A percentile compares a stretch with the other conserved stretches of the same genome.
Conservation (phyloP, 2,113 vertebrate genomes). For the Columba janthina region DNA sequence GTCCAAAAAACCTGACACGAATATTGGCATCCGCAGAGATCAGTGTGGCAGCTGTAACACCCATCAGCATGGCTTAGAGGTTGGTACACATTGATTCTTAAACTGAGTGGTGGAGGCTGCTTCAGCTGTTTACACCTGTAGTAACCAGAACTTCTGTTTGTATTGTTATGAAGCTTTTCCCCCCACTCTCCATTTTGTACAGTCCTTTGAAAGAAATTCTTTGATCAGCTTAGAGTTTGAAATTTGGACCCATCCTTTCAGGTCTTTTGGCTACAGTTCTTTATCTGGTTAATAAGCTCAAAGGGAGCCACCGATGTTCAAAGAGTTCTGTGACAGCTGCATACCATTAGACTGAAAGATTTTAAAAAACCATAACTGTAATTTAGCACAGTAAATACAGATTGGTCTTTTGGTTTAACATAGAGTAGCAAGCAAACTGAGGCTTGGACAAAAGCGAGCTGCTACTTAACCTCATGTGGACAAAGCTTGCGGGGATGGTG, state of each 20-base stretch:
- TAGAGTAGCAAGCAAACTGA: background rate
- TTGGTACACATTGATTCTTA: background rate
- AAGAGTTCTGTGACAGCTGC: constrained; percentile 51
- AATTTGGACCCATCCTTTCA: constrained; percentile 40
- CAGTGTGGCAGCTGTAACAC: background rate
- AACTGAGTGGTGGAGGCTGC: rapidly evolving
- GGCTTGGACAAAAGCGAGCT: background rate
- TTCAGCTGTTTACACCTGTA: constrained; percentile 4
- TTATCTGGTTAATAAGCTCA: constrained; percentile 42
- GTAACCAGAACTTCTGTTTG: constrained; percentile 6
- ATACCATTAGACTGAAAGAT: constrained; percentile 31
- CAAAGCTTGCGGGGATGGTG: background rate
- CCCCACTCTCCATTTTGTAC: background rate
- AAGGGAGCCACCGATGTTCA: constrained; percentile 25
- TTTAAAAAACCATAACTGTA: background rate
- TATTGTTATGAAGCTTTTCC: background rate
- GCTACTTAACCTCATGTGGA: background rate
- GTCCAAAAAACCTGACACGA: rapidly evolving
- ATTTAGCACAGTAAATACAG: background rate
- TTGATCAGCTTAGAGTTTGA: constrained; percentile 23
- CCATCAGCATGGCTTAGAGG: background rate
- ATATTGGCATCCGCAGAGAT: background rate
- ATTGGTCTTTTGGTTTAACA: background rate
- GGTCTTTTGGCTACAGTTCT: constrained; percentile 28
- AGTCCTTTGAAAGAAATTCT: constrained; percentile 1